Base-by-base conservation (phyloP, 1,140 invertebrate species). In the Macrosteles quadrilineatus region DNA sequence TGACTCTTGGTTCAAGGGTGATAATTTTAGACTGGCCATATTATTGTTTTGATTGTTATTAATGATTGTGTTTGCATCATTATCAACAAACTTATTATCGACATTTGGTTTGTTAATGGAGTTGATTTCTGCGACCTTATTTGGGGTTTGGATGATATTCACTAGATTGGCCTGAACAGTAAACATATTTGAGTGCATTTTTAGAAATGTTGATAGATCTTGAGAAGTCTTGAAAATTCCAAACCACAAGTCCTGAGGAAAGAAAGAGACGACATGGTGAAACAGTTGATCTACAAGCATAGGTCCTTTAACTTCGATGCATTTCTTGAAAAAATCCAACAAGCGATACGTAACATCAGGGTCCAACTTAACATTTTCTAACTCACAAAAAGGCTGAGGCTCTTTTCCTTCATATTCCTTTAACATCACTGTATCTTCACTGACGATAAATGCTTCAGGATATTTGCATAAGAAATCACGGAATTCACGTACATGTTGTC, bases 401-500 rank as follows among this genome's bases (percentile, higher is more conserved):
- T 81, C 82, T 79, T 81, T 83, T 4, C 82, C 85, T 73, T 85
- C 85, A 66, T 86, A 88, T 72, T 89, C 84, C 69, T 88, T 87
- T 40, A 93, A 79, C 45, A 90, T 83, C 12, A 93, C 89, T 78
- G 91, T 91, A 77, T 97, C 95, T 65, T 96, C 95, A n/a, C 87
- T 86, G 4, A 97, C 90, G 66, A 91, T 87, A 81, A 98, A 98
- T 53, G 90, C 89, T 68, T 96, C 92, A 0, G 92, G 87, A 80
- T 94, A 93, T 77, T 91, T 91, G 36, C 86, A 75, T 0, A 98
- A 83, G 80, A 98, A 98, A 68, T 97, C 95, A 73, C 89, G 89
- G 78, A 98, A 98, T 81, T 98, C 95, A 79, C 91, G 94, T 73
- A 96, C 92, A 77, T 97, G 94, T 78, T 97, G 94, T 27, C 91